Evolutionary conservation across 2,888 invertebrate species (phyloP), one percentile per base, ranked within the genome.

Genomic region (Megalurothrips usitatus): DNA sequence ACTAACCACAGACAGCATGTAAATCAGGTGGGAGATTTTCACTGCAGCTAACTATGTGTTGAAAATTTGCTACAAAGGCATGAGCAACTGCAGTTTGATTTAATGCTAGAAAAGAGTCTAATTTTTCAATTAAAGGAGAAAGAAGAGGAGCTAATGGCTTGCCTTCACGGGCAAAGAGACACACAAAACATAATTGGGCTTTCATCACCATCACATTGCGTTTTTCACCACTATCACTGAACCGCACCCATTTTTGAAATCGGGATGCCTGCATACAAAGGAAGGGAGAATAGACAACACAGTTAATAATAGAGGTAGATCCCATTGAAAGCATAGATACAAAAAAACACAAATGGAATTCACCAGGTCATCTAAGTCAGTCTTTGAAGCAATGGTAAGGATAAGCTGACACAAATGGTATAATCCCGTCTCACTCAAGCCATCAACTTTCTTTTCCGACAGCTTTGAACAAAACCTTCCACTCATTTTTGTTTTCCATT

Each of bases 141-240:
- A 26, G 12, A 12, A 75, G 68, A 26, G 23, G 68, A 1, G 23
- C 26, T 10, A 75, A 26, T 8, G 26, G 23, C 23, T 75, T 75
- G 23, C 68, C 68, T 9, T 75, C 9, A 4, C 23, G 9, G 9
- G 23, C 26, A 1, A 75, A 75, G 1, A 75, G 68, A 12, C 8
- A 75, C 8, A 75, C 26, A 75, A 75, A 75, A 75, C 68, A 75
- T 26, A 75, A 75, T 26, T 75, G 23, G n/a, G 68, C 68, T 26
- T 75, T 75, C 68, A 75, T 75, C 4, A 75, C 26, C 68, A 75
- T 75, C 8, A 26, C 23, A 75, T 75, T 75, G 12, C 68, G 68
- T 26, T 75, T 75, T 26, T 75, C 26, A 26, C 26, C 26, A 75
- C 23, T 26, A 26, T 75, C 68, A 75, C 23, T 11, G 26, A 75